phyloP scores from a whole-genome alignment of 2,797 vertebrate species.

The Siniperca undulata region DNA sequence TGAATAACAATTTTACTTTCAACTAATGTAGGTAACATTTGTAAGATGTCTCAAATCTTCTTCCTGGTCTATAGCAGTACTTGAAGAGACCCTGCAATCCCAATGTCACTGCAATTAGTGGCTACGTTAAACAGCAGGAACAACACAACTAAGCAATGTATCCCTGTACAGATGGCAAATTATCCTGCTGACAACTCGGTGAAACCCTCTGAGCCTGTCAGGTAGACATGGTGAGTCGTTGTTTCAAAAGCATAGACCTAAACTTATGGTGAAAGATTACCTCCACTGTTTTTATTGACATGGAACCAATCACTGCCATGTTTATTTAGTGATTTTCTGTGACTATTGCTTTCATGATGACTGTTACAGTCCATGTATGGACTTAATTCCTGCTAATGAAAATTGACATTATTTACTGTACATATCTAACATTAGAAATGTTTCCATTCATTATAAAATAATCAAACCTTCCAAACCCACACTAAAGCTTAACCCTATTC shows the following conservation, averaged over 20 bases:
- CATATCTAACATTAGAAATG: background rate
- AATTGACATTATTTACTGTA: background rate
- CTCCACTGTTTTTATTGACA: slow-evolving; percentile 15
- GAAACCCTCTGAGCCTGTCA: slow-evolving; percentile 47
- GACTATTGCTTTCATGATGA: background rate
- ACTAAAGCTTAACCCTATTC: background rate
- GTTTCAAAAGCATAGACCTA: slow-evolving; percentile 36
- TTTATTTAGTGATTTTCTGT: slow-evolving; percentile 4
- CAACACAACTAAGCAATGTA: slow-evolving; percentile 33
- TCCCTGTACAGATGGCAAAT: slow-evolving; percentile 68
- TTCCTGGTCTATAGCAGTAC: background rate
- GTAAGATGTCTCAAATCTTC: background rate
- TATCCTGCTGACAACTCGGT: slow-evolving; percentile 42
- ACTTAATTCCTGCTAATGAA: background rate
- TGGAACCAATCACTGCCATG: background rate
- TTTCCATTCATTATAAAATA: background rate
- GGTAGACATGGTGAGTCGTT: slow-evolving; percentile 18
- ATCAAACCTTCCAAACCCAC: background rate
- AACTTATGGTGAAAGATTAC: slow-evolving; percentile 5
- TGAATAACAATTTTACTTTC: background rate
- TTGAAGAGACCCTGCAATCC: slow-evolving; percentile 27
- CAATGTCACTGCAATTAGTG: slow-evolving; percentile 56
- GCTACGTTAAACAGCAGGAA: slow-evolving; percentile 58
- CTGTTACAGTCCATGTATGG: background rate
- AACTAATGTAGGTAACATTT: background rate